These are phyloP conservation scores for Agrochola lota DNA, from an alignment of 2,888 invertebrate genomes.

Conservation along the genomic window DNA sequence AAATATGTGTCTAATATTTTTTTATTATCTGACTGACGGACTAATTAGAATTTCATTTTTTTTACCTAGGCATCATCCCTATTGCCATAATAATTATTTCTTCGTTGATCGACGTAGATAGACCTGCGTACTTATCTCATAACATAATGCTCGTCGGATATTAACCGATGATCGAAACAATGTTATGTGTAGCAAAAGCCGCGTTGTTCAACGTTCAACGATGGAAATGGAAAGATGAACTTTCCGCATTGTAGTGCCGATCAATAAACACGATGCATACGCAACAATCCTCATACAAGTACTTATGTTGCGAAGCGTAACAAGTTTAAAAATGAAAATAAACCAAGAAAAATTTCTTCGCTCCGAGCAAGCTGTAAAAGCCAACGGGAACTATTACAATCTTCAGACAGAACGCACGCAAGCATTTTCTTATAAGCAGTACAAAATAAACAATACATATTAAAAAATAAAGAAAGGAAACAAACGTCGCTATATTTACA, in stretches of 20 bases:
- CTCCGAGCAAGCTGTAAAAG: conserved; percentile 50
- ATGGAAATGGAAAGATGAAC: too few relatives aligned
- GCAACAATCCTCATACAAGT: conserved; percentile 10
- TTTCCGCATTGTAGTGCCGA: conserved; percentile 15
- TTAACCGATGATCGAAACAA: not conserved
- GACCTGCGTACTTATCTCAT: not conserved
- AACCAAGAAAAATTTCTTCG: conserved; percentile 39
- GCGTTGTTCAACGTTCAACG: not conserved
- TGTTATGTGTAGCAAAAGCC: not conserved
- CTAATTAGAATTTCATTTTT: too few relatives aligned
- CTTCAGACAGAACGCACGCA: conserved; percentile 42
- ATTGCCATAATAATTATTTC: too few relatives aligned
- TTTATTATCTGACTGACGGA: too few relatives aligned
- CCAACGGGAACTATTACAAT: conserved; percentile 54
- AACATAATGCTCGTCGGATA: not conserved
- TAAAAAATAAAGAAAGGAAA: conserved; percentile 21
- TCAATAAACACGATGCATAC: conserved; percentile 27
- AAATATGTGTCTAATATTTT: too few relatives aligned
- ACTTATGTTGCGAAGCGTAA: conserved; percentile 38
- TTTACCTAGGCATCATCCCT: too few relatives aligned
- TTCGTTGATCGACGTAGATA: too few relatives aligned
- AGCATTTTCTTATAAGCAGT: conserved; percentile 47
- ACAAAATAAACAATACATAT: conserved; percentile 36
- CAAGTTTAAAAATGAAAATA: conserved; percentile 60
- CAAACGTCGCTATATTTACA: not conserved